These are phyloP conservation scores for Sericinus montela DNA, from an alignment of 2,888 invertebrate genomes.

Conservation along the genomic window DNA sequence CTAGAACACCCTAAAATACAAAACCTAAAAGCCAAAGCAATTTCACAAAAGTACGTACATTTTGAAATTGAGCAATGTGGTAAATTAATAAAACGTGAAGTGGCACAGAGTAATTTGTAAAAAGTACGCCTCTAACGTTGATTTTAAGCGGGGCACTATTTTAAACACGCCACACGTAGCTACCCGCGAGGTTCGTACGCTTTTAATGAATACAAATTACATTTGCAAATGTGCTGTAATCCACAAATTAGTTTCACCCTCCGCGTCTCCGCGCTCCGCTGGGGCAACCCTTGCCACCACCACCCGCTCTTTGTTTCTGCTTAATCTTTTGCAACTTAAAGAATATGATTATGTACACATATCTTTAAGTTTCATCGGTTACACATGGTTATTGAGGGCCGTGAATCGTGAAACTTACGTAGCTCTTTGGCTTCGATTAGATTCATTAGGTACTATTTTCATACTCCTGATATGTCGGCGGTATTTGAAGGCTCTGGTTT, in stretches of 20 bases:
- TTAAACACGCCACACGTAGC: slow-evolving; percentile 18
- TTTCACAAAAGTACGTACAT: no score
- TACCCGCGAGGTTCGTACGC: slow-evolving; percentile 28
- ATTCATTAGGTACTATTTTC: no score
- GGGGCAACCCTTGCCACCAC: slow-evolving; percentile 22
- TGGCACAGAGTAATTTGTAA: not conserved
- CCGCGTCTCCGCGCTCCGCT: slow-evolving; percentile 27
- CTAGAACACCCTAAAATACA: no score
- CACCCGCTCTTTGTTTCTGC: slow-evolving; percentile 12
- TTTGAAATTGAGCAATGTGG: no score
- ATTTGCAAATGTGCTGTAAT: slow-evolving; percentile 75
- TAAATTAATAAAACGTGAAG: not conserved
- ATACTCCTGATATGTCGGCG: no score
- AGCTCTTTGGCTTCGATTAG: no score
- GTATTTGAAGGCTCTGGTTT: no score
- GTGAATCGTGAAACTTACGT: no score
- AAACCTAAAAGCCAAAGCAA: no score
- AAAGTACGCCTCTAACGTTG: not conserved
- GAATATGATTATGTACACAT: not conserved
- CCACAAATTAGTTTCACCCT: slow-evolving; percentile 67
- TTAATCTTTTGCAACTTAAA: slow-evolving; percentile 8
- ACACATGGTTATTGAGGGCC: no score
- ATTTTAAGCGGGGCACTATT: slow-evolving; percentile 10
- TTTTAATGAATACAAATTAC: slow-evolving; percentile 76
- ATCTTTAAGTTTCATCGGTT: no score